These are phyloP conservation scores for Hanleya hanleyi DNA, from an alignment of 2,888 invertebrate species.

Conservation along the genomic window DNA sequence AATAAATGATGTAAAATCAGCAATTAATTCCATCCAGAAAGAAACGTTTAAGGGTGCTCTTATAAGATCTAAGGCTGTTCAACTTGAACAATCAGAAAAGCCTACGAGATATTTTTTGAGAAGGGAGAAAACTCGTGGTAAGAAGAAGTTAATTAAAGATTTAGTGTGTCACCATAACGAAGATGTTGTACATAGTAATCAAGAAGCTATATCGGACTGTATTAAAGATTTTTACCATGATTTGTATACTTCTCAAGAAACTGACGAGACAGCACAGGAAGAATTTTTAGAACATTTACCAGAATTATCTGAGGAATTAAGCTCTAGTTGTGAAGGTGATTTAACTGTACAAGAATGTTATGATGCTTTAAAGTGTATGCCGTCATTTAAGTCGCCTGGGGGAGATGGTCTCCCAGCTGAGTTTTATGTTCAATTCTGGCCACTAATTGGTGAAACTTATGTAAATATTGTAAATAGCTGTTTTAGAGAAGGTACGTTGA, in stretches of 20 bases:
- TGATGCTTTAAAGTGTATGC: background rate
- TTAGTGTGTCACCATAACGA: background rate
- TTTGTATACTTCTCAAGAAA: background rate
- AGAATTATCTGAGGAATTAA: background rate
- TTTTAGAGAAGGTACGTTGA: slow-evolving; percentile 21
- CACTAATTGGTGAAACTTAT: background rate
- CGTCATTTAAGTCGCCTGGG: background rate
- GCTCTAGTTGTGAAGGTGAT: background rate
- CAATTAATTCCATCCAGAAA: background rate
- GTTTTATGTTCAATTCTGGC: slow-evolving; percentile 8
- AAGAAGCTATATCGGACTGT: background rate
- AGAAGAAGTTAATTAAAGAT: background rate
- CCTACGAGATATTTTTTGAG: background rate
- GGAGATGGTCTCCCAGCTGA: slow-evolving; percentile 2
- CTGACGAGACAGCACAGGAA: background rate
- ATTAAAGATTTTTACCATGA: background rate
- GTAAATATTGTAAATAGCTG: slow-evolving; percentile 15
- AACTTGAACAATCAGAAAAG: background rate
- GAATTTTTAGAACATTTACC: background rate
- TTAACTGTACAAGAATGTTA: background rate
- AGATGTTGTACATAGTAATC: background rate
- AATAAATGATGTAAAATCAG: background rate
- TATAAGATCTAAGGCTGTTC: background rate
- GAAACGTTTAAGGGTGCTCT: background rate
- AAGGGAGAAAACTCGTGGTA: background rate